Evolutionary conservation across 2,888 invertebrate genomes (phyloP).

Genomic region (Aethes cnicana): DNA sequence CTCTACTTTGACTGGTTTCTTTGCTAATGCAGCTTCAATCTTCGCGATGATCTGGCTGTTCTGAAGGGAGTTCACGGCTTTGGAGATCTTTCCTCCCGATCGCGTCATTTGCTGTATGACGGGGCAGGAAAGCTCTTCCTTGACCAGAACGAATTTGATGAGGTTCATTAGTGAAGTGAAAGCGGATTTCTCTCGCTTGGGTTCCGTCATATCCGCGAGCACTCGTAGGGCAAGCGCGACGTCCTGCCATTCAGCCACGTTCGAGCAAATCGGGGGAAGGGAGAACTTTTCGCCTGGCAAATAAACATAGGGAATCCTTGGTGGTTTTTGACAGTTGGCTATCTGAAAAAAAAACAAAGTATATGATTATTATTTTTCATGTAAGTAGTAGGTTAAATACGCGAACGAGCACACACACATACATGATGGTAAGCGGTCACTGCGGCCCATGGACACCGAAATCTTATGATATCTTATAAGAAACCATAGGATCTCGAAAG

Average conservation of each 20-base stretch:
- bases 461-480: no score
- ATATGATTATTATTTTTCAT: no score
- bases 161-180: slow-evolving; percentile 18
- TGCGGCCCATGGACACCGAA: no score
- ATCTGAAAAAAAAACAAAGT: slow-evolving; percentile 10
- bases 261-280: slow-evolving; percentile 17
- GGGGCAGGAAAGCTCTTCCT: slow-evolving; percentile 19
- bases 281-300: slow-evolving; percentile 15
- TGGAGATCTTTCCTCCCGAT: slow-evolving; percentile 2
- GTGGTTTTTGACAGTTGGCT: slow-evolving; percentile 16
- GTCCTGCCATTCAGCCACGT: slow-evolving; percentile 18
- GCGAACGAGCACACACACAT: no score
- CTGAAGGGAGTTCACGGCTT: neutral
- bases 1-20: slow-evolving; percentile 12
- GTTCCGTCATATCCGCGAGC: slow-evolving; percentile 1
- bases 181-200: slow-evolving; percentile 8
- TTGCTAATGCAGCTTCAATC: slow-evolving; percentile 16
- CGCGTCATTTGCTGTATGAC: neutral
- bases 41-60: slow-evolving; percentile 7
- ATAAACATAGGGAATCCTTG: slow-evolving; percentile 6
- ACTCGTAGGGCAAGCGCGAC: slow-evolving; percentile 7
- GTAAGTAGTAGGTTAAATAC: no score
- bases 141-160: slow-evolving; percentile 23
- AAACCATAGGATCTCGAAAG: no score
- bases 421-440: no score